A percentile compares a stretch with the other conserved stretches of the same genome.
phyloP scores from a whole-genome alignment of 2,113 vertebrate species.

The Ibidorhyncha struthersii region DNA sequence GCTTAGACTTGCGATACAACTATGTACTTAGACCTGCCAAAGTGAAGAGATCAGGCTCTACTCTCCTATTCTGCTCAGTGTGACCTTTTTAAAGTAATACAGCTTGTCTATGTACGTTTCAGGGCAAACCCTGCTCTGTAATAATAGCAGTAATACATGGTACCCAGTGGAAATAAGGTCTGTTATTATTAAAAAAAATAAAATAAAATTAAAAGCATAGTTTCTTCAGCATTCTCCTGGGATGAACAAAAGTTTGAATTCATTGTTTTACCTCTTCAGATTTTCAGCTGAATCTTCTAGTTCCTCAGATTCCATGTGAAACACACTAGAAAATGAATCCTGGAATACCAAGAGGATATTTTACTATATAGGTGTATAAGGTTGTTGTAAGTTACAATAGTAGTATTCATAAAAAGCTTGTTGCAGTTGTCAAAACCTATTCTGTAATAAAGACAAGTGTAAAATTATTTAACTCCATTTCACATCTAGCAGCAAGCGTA shows the following conservation, averaged over 20 bases:
- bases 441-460: neutral
- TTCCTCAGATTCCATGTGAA: conserved; percentile 94
- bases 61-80: neutral
- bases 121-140: neutral
- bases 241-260: neutral
- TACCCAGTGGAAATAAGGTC: neutral
- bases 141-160: neutral
- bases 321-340: conserved; percentile 96
- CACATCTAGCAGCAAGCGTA: neutral
- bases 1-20: neutral
- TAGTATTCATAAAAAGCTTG: neutral
- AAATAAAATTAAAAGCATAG: neutral
- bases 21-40: neutral
- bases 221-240: neutral
- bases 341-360: conserved; percentile 65
- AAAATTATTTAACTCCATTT: neutral
- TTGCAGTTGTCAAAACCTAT: neutral
- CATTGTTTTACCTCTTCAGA: conserved; percentile 83
- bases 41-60: neutral
- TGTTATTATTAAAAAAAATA: neutral
- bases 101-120: neutral
- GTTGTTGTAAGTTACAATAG: neutral
- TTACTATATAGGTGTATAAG: neutral
- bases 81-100: neutral
- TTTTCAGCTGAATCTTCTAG: conserved; percentile 76